phyloP scores from a whole-genome alignment of 1,140 invertebrate genomes.

The Solenopsis fugax region DNA sequence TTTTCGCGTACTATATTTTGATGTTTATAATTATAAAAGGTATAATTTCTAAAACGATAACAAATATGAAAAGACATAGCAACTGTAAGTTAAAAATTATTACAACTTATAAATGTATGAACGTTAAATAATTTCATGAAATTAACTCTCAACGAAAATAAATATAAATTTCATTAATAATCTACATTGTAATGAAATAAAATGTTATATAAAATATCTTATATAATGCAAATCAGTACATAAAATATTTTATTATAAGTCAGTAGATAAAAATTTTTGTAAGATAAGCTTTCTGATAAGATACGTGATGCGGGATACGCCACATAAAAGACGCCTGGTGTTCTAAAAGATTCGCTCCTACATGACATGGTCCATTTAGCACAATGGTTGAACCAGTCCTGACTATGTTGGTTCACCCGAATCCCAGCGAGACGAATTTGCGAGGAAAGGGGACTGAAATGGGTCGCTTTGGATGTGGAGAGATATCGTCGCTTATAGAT shows the following conservation, averaged over 20 bases:
- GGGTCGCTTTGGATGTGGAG: slow-evolving; percentile 53
- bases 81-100: not conserved
- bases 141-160: not conserved
- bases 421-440: slow-evolving; percentile 59
- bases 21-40: not conserved
- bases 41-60: not conserved
- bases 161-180: slow-evolving; percentile 1
- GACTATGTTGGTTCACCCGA: slow-evolving; percentile 18
- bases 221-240: not conserved
- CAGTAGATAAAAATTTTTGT: slow-evolving; percentile 10
- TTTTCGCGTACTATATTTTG: not conserved
- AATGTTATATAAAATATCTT: not conserved
- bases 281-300: not conserved
- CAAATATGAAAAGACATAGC: not conserved
- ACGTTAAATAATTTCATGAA: not conserved
- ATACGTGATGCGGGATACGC: slow-evolving; percentile 10
- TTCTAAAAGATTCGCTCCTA: slow-evolving; percentile 32
- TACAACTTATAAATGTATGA: not conserved
- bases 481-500: slow-evolving; percentile 58
- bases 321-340: not conserved
- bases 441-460: slow-evolving; percentile 48
- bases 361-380: slow-evolving; percentile 55
- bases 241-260: not conserved
- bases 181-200: not conserved
- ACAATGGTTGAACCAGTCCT: slow-evolving; percentile 30